Evolutionary conservation across 2,113 vertebrate species (phyloP), one percentile per base, ranked within the genome.

Genomic region (Ceyx cyanopectus): DNA sequence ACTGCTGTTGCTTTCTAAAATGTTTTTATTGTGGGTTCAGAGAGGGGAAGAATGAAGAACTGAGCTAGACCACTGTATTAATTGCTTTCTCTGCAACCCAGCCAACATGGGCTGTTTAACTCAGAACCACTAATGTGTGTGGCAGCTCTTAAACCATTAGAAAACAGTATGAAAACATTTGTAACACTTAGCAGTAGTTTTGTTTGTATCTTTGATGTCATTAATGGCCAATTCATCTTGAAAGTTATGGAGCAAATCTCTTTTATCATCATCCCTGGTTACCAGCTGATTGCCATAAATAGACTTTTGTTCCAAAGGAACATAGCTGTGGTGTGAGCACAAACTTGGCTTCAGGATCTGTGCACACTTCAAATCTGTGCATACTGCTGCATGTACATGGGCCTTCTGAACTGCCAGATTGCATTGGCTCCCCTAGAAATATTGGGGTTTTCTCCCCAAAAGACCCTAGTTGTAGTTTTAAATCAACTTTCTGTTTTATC

Each of bases 261-360:
- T 93, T 88, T 88, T 80, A 68, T 78, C 75, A n/a, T 87, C 84
- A 67, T 70, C 65, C 30, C 14, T 0, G 1, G 58, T 84, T 92
- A 75, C 76, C 58, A 66, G 46, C 58, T 73, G 73, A 48, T 60
- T 85, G 68, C 94, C 56, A 53, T 87, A 95, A 90, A 91, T 53
- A 62, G 74, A 34, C 62, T 79, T 24, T 19, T 88, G 13, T 73
- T 92, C 51, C 67, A 85, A 70, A 70, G 87, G 68, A 80, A 6
- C 24, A 62, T 56, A 50, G 22, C 62, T 37, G 46, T 30, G 41
- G 10, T 51, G 60, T 51, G 60, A 90, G 80, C 73, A 76, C 63
- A 45, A 18, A 43, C 69, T 89, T 89, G 91, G 92, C 88, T 73
- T 17, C 29, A 10, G 11, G 50, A 34, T 43, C 77, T 41, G 40